Percentiles rank a stretch among this genome's conserved stretches.
phyloP scores from a whole-genome alignment of 1,140 invertebrate genomes.

The Dufourea novaeangliae region DNA sequence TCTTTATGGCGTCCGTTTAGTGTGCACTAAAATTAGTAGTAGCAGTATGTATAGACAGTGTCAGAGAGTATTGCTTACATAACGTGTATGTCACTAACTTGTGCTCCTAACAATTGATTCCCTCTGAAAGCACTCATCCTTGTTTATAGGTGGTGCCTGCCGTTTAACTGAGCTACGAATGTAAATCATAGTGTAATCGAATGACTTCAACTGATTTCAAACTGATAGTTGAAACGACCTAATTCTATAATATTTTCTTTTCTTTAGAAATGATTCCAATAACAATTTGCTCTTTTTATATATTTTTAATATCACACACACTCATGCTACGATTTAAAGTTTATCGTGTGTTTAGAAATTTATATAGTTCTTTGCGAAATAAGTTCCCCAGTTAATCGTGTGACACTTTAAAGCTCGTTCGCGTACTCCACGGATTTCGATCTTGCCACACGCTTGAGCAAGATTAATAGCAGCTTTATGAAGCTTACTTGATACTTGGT shows the following conservation, averaged over 20 bases:
- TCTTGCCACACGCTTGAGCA: constrained; percentile 21
- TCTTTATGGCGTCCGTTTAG: neutral
- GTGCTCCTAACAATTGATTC: neutral
- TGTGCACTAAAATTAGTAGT: constrained; percentile 4
- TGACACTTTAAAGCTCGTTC: neutral
- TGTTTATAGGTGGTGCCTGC: neutral
- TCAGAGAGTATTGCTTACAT: neutral
- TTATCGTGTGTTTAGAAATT: too few species aligned
- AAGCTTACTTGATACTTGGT: constrained; percentile 49
- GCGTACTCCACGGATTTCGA: constrained; percentile 5
- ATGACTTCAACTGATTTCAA: neutral
- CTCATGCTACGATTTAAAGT: too few species aligned
- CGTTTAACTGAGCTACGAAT: too few species aligned
- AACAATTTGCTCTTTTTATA: too few species aligned
- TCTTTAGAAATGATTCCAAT: too few species aligned
- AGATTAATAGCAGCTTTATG: constrained; percentile 63
- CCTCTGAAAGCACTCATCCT: neutral
- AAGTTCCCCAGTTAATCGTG: too few species aligned
- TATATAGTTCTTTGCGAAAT: too few species aligned
- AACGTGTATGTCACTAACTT: neutral
- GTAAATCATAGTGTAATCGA: neutral
- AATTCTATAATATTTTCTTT: too few species aligned
- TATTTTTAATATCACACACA: too few species aligned
- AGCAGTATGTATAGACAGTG: neutral
- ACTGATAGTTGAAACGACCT: neutral